Percentiles rank a stretch among this genome's conserved stretches.
Evolutionary conservation across 1,140 invertebrate genomes (phyloP).

Genomic region (Ostrea edulis): DNA sequence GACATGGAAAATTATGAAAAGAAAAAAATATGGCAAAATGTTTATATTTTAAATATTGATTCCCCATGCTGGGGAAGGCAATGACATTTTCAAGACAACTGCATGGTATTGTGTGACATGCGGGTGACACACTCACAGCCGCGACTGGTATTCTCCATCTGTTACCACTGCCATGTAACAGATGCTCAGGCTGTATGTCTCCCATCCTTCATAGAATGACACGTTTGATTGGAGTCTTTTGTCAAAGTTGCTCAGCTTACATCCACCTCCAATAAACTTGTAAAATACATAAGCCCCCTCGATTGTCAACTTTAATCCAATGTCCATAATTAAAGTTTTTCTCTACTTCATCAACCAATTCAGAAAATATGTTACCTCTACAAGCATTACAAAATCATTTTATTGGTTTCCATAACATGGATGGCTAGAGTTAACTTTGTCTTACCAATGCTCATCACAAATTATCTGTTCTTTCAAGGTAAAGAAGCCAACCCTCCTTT

Average conservation of each 20-base stretch:
- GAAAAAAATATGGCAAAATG: background rate
- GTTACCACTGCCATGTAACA: slow-evolving; percentile 2
- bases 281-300: background rate
- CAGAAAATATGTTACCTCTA: slow-evolving; percentile 1
- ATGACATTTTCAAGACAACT: background rate
- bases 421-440: background rate
- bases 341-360: background rate
- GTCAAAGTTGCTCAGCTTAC: background rate
- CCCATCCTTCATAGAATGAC: background rate
- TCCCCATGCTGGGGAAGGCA: background rate
- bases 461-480: background rate
- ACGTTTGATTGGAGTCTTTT: background rate
- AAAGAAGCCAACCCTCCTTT: background rate
- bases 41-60: background rate
- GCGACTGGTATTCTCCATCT: background rate
- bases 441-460: background rate
- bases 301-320: background rate
- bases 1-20: background rate
- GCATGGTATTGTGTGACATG: background rate
- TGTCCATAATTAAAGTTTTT: background rate
- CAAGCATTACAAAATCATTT: background rate
- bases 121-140: background rate
- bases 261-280: background rate
- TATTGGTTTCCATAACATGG: background rate
- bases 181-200: background rate